A percentile compares a stretch with the other conserved stretches of the same genome.
Evolutionary conservation across 2,113 vertebrate species (phyloP).

Genomic region (Choloepus hoffmanni): DNA sequence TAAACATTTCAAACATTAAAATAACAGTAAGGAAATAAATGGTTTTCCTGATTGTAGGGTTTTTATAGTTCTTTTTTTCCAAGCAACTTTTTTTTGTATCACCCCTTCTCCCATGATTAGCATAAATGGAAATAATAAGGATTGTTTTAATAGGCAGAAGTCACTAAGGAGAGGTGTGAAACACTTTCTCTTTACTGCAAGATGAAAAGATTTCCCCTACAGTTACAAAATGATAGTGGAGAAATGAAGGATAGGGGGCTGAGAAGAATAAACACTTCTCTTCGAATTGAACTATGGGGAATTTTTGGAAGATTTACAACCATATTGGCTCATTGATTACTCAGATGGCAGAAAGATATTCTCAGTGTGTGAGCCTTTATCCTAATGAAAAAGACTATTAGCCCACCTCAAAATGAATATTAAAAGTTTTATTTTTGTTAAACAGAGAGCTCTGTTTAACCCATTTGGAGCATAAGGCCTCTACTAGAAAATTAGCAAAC

Average conservation of each 20-base stretch:
- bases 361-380: conserved; percentile 86
- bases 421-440: conserved; percentile 76
- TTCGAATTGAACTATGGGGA: conserved; percentile 84
- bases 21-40: conserved; percentile 56
- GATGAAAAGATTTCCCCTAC: conserved; percentile 89
- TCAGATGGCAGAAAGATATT: conserved; percentile 87
- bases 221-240: conserved; percentile 87
- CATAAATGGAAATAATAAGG: conserved; percentile 63
- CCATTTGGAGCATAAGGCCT: conserved; percentile 36
- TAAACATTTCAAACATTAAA: conserved; percentile 67
- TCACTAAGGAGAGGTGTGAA: conserved; percentile 85
- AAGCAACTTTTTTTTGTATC: conserved; percentile 63
- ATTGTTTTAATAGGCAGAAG: conserved; percentile 83
- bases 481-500: conserved; percentile 46
- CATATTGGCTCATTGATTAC: conserved; percentile 89
- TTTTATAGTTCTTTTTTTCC: conserved; percentile 45
- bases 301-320: conserved; percentile 87
- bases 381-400: conserved; percentile 88
- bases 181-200: conserved; percentile 85
- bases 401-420: conserved; percentile 81
- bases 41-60: neutral
- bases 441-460: conserved; percentile 73
- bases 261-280: conserved; percentile 88
- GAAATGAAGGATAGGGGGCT: conserved; percentile 84
- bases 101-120: conserved; percentile 45